Evolutionary conservation across 1,140 invertebrate genomes (phyloP).

Genomic region (Caenorhabditis tropicalis): DNA sequence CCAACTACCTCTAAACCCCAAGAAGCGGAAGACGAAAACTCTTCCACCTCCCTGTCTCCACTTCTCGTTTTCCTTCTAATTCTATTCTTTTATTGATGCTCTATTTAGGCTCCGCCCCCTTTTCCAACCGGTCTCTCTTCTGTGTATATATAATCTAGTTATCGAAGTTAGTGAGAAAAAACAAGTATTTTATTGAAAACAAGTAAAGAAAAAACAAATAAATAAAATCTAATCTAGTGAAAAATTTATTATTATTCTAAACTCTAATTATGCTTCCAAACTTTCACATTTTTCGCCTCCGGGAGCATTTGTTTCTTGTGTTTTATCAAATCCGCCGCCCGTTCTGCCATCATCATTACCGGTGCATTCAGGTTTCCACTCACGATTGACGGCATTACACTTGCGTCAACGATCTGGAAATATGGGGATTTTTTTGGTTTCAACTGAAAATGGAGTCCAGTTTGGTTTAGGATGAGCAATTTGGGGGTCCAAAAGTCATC

Average conservation of each 20-base stretch:
- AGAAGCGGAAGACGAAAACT: neutral
- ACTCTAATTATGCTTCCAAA: slow-evolving; percentile 29
- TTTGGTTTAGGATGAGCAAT: too few relatives aligned
- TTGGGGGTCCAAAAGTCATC: neutral
- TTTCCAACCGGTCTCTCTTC: too few relatives aligned
- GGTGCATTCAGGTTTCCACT: slow-evolving; percentile 76
- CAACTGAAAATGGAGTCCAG: too few relatives aligned
- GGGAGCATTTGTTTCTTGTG: slow-evolving; percentile 47
- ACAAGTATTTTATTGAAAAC: neutral
- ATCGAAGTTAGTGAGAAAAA: too few relatives aligned
- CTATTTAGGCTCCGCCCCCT: too few relatives aligned
- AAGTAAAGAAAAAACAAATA: neutral
- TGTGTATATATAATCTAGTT: neutral
- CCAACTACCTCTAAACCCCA: neutral
- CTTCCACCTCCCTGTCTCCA: neutral
- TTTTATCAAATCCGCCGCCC: slow-evolving; percentile 75
- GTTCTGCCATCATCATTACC: slow-evolving; percentile 76
- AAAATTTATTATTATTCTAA: too few relatives aligned
- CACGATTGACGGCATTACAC: slow-evolving; percentile 76
- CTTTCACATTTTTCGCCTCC: neutral
- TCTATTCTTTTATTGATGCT: neutral
- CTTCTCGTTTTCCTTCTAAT: neutral
- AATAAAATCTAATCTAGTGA: too few relatives aligned
- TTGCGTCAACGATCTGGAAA: slow-evolving; percentile 75
- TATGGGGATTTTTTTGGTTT: neutral